Evolutionary conservation across 2,113 vertebrate species (phyloP).

Genomic region (Hemiprocne comata): DNA sequence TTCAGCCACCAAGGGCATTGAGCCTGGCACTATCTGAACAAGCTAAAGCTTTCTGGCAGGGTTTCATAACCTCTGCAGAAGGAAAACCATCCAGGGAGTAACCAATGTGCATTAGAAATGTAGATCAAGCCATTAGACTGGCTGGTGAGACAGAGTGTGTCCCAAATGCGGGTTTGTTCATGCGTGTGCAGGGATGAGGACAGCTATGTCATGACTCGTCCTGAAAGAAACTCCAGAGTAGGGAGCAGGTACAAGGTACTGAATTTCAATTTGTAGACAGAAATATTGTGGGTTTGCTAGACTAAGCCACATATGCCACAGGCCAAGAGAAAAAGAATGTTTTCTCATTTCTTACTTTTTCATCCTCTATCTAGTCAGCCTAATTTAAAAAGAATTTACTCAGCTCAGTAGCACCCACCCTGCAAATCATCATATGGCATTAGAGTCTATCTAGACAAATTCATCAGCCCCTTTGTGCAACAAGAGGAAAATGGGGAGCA

Average conservation of each 20-base stretch:
- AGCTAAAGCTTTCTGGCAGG: not conserved
- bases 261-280: not conserved
- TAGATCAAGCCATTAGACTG: not conserved
- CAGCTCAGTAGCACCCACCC: not conserved
- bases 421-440: not conserved
- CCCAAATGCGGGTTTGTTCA: accelerated
- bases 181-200: not conserved
- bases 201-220: not conserved
- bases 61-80: not conserved
- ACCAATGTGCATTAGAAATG: not conserved
- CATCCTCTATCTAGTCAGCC: not conserved
- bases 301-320: not conserved
- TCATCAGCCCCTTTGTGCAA: not conserved
- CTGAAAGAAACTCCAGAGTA: not conserved
- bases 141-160: not conserved
- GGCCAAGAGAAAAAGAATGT: not conserved
- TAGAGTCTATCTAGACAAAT: not conserved
- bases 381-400: constrained; percentile 48
- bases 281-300: not conserved
- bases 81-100: not conserved
- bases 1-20: not conserved
- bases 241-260: not conserved
- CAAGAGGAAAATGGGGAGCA: not conserved
- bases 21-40: not conserved
- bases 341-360: not conserved